These are phyloP conservation scores for Lasiommata megera DNA, from an alignment of 2,888 invertebrate genomes.

Conservation along the genomic window DNA sequence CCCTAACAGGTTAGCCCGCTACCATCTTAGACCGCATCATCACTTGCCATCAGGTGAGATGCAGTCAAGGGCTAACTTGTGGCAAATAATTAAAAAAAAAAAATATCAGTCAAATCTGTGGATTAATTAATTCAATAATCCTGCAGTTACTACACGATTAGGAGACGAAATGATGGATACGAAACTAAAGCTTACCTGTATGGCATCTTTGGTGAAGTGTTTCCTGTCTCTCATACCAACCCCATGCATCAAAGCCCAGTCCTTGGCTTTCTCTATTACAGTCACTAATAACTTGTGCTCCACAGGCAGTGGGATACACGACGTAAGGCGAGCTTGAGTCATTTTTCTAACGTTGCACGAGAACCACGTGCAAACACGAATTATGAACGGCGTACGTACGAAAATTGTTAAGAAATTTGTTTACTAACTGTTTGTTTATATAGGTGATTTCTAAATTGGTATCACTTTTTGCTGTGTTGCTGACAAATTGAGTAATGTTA, in stretches of 20 bases:
- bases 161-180: neutral
- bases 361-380: neutral
- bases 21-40: too few relatives aligned
- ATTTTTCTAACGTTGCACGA: conserved; percentile 40
- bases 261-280: conserved; percentile 87
- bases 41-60: too few relatives aligned
- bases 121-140: too few relatives aligned
- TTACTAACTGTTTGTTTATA: neutral
- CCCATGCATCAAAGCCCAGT: conserved; percentile 93
- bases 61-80: too few relatives aligned
- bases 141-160: too few relatives aligned
- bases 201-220: conserved; percentile 84
- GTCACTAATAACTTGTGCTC: conserved; percentile 83
- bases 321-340: conserved; percentile 73
- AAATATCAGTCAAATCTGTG: too few relatives aligned
- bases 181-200: conserved; percentile 71
- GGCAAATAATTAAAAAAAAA: too few relatives aligned
- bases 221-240: conserved; percentile 88
- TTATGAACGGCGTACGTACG: neutral
- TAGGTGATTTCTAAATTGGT: neutral
- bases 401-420: neutral
- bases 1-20: too few relatives aligned
- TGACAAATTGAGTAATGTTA: too few relatives aligned
- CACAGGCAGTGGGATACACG: conserved; percentile 85
- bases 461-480: neutral